Evolutionary conservation across 2,113 vertebrate species (phyloP).

Genomic region (Festucalex cinctus): DNA sequence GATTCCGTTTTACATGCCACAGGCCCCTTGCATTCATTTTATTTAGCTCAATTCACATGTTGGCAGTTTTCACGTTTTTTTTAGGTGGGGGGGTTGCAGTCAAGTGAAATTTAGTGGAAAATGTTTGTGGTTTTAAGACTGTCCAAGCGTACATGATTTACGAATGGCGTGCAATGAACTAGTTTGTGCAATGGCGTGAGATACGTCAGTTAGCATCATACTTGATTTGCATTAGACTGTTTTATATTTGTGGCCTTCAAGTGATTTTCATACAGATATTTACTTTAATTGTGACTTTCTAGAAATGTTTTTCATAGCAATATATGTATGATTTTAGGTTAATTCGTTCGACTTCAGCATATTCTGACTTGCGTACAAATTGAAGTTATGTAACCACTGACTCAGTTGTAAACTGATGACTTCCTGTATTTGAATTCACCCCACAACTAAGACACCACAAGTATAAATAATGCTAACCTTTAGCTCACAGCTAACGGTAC

Average conservation of each 20-base stretch:
- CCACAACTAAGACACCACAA: no score
- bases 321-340: neutral
- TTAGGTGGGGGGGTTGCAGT: neutral
- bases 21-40: constrained; percentile 5
- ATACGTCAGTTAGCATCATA: no score
- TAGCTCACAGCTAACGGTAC: neutral
- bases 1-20: constrained; percentile 31
- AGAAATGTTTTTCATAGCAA: no score
- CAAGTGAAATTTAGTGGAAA: neutral
- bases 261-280: neutral
- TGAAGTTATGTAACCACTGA: no score
- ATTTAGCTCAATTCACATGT: constrained; percentile 1
- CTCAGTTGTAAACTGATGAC: no score
- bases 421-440: no score
- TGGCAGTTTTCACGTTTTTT: neutral
- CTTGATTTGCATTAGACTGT: no score
- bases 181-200: no score
- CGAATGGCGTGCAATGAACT: neutral
- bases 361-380: neutral
- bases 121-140: neutral
- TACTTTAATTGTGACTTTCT: neutral
- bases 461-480: neutral
- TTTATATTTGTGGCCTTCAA: no score
- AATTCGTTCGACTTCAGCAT: neutral
- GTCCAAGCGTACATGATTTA: neutral